A percentile compares a stretch with the other conserved stretches of the same genome.
phyloP scores from a whole-genome alignment of 2,113 vertebrate species.

The Tachycineta bicolor region DNA sequence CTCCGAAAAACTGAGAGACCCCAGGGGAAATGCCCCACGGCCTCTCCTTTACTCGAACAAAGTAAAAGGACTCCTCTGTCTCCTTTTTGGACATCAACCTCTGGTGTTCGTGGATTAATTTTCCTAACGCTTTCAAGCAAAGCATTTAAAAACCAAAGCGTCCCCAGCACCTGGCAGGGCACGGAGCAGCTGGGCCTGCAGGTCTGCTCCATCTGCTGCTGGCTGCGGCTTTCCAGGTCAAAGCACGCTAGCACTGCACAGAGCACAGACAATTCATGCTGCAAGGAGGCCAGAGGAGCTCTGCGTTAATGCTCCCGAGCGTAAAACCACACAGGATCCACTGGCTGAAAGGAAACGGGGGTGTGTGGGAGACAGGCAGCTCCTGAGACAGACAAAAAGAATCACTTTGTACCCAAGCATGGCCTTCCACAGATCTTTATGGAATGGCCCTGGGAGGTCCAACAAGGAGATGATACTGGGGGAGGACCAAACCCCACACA shows the following conservation, averaged over 20 bases:
- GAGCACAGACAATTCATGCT: not conserved
- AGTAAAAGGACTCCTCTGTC: no score
- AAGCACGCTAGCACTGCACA: not conserved
- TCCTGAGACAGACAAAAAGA: not conserved
- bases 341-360: not conserved
- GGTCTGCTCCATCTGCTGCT: conserved; percentile 43
- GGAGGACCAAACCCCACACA: not conserved
- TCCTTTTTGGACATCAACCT: no score
- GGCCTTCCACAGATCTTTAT: not conserved
- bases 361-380: not conserved
- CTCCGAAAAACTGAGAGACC: no score
- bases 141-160: conserved; percentile 11
- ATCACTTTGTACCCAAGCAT: not conserved
- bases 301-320: not conserved
- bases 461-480: not conserved
- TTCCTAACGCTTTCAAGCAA: not conserved
- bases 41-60: no score
- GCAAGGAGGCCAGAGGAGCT: not conserved
- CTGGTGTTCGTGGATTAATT: no score
- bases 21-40: no score
- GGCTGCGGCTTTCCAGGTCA: not conserved
- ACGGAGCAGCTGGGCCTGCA: not conserved
- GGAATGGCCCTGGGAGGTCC: not conserved
- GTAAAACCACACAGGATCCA: not conserved
- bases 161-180: conserved; percentile 10